These are phyloP conservation scores for Dendrolimus kikuchii DNA, from an alignment of 1,140 invertebrate species.

Conservation along the genomic window DNA sequence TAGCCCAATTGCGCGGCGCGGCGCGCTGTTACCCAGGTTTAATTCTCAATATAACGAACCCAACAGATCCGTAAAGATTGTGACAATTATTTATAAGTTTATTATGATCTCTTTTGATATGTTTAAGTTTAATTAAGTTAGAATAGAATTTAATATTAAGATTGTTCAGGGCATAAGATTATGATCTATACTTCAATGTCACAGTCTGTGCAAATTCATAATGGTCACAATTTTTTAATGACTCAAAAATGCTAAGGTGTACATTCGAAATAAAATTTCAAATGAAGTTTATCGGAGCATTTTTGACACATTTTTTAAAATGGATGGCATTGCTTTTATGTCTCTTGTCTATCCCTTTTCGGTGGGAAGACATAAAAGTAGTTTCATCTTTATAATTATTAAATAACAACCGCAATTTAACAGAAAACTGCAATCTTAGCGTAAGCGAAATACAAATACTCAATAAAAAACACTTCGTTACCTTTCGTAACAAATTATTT, in stretches of 20 bases:
- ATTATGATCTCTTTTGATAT: constrained; percentile 68
- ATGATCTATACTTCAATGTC: constrained; percentile 3
- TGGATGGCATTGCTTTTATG: constrained; percentile 3
- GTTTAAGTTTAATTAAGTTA: constrained; percentile 54
- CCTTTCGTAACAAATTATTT: constrained; percentile 27
- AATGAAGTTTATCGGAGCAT: constrained; percentile 16
- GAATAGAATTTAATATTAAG: constrained; percentile 18
- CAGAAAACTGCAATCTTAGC: constrained; percentile 22
- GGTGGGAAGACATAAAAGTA: constrained; percentile 16
- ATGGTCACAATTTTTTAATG: constrained; percentile 33
- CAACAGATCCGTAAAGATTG: constrained; percentile 11
- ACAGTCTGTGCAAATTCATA: constrained; percentile 2
- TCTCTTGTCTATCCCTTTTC: constrained; percentile 10
- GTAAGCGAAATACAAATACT: constrained; percentile 63
- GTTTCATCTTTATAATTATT: constrained; percentile 2
- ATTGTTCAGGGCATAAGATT: constrained; percentile 12
- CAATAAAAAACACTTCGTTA: constrained; percentile 40
- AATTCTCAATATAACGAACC: not conserved
- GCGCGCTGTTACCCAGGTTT: not conserved
- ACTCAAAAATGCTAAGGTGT: constrained; percentile 28
- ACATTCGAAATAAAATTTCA: constrained; percentile 55
- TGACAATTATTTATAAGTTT: constrained; percentile 65
- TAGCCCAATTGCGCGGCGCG: not conserved
- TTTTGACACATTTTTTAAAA: constrained; percentile 26
- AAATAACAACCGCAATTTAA: constrained; percentile 4